Evolutionary conservation across 2,797 vertebrate genomes (phyloP).

Genomic region (Harpagifer antarcticus): DNA sequence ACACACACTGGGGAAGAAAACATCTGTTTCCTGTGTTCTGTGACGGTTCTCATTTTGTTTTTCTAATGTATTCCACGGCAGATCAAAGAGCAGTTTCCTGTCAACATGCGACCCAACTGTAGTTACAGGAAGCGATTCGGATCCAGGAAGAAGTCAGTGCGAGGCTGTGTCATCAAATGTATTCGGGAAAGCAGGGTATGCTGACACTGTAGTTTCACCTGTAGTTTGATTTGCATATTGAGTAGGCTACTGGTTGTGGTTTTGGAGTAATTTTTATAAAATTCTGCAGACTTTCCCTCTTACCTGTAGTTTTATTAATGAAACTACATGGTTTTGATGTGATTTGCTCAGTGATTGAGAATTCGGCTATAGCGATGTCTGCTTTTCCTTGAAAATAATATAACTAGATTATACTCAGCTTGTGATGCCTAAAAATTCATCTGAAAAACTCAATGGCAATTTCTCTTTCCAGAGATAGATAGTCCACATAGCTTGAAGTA

Average conservation of each 20-base stretch:
- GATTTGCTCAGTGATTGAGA: too few species aligned
- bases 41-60: background rate
- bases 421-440: too few species aligned
- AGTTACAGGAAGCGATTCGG: constrained; percentile 70
- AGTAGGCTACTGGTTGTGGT: background rate
- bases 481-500: too few species aligned
- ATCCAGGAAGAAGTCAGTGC: constrained; percentile 43
- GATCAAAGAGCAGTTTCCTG: constrained; percentile 69
- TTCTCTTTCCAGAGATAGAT: too few species aligned
- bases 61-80: constrained; percentile 49
- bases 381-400: too few species aligned
- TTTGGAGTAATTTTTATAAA: background rate
- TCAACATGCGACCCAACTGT: constrained; percentile 79
- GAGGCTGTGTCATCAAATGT: constrained; percentile 80
- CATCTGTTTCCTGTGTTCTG: background rate
- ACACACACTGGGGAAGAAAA: background rate
- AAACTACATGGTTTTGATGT: too few species aligned
- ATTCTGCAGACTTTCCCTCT: too few species aligned
- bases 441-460: too few species aligned
- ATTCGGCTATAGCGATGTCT: too few species aligned
- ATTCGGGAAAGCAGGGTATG: constrained; percentile 68
- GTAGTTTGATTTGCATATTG: background rate
- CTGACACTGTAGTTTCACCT: background rate
- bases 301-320: too few species aligned
- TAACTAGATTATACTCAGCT: too few species aligned